Base-by-base conservation (phyloP, 2,797 vertebrate genomes). In the Labeo calbasu region DNA sequence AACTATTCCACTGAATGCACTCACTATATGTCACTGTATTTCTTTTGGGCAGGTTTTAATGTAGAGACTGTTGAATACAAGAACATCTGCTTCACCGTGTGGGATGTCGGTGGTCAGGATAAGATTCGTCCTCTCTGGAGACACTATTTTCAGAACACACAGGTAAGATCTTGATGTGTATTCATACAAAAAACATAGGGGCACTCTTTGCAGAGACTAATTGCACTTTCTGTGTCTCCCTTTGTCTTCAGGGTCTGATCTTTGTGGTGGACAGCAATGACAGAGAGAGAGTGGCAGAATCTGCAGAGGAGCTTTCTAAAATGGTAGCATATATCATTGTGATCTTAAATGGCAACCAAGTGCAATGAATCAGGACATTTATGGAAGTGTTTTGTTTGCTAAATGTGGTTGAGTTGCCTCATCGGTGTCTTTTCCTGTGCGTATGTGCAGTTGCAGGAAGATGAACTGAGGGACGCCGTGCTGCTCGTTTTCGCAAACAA, bases 251-350 rank as follows among this genome's bases (percentile, higher is more conserved):
- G 97, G 97, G 97, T 78, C 95, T 98, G 87, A 98, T 98, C 93
- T 98, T 97, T 43, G 97, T 98, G 85, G 97, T 98, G 89, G 97
- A 98, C 94, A 98, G 97, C 89, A 98, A 98, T 2, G 97, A 98
- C 92, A 91, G 96, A 77, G 97, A 98, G 90, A 91, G 97, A 89
- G 95, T 97, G 84, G 89, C 94, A n/a, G 97, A 98, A 86, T 96
- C 97, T 70, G 92, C 94, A 0, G 96, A 97, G 0, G 97, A 98
- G 86, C 96, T 98, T 46, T 89, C 94, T 77, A 97, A 97, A 92
- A 98, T 98, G 97, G 97, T 98, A 86, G 94, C 17, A 10, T 23
- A 23, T 11, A 23, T 77, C n/a, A 17, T 59, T 61, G 55, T 59
- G 73, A 59, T 46, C 1, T 61, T 40, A 4, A 28, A 28, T 48